These are phyloP conservation scores for Chloroceryle inda DNA, from an alignment of 2,797 vertebrate species.

Conservation along the genomic window DNA sequence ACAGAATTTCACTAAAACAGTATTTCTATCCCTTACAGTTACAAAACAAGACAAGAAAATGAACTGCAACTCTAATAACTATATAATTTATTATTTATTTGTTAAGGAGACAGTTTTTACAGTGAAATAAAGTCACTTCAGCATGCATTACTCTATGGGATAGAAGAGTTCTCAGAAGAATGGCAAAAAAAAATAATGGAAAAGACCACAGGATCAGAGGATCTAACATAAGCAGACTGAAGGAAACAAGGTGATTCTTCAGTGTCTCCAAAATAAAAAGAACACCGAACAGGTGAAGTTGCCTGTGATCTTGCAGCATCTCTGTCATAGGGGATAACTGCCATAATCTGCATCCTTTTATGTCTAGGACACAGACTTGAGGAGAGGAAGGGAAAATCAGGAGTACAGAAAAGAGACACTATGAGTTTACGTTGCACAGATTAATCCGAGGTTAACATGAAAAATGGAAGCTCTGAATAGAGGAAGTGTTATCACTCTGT, in stretches of 20 bases:
- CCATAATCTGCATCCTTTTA: not conserved
- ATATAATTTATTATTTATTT: not conserved
- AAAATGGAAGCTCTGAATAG: not conserved
- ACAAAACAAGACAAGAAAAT: not conserved
- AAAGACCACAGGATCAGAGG: not conserved
- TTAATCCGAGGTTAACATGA: not conserved
- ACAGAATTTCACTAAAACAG: not conserved
- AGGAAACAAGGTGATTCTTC: not conserved
- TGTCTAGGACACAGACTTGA: fast-evolving
- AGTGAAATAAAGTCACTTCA: not conserved
- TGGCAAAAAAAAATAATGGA: not conserved
- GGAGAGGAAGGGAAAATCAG: not conserved
- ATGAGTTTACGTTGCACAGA: not conserved
- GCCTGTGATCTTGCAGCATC: not conserved
- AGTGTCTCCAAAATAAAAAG: not conserved
- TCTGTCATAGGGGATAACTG: not conserved
- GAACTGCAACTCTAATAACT: not conserved
- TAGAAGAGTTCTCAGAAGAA: not conserved
- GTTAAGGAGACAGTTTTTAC: not conserved
- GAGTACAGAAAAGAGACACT: not conserved
- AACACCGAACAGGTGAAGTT: not conserved
- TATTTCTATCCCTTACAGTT: not conserved
- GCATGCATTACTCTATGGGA: not conserved
- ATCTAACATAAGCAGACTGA: not conserved
- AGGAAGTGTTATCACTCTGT: not conserved